phyloP scores from a whole-genome alignment of 2,888 invertebrate species.

The Suillia variegata region DNA sequence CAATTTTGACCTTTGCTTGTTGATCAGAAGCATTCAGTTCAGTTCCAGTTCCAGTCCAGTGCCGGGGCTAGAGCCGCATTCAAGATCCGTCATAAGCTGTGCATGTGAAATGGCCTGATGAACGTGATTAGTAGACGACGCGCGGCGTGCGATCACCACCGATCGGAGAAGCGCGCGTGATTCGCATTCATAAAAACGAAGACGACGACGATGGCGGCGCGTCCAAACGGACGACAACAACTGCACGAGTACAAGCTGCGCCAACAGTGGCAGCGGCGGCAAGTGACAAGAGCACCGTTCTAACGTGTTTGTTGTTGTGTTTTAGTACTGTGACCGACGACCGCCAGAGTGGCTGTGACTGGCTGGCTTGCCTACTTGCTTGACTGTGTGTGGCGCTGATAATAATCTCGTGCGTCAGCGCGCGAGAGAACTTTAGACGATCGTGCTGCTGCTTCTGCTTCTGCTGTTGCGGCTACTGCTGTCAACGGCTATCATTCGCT shows the following conservation, averaged over 20 bases:
- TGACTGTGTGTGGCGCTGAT: constrained; percentile 29
- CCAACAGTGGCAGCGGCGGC: constrained; percentile 25
- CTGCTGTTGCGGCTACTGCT: constrained; percentile 18
- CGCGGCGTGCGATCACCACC: constrained; percentile 34
- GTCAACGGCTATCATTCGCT: constrained; percentile 3
- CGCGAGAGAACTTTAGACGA: constrained; percentile 35
- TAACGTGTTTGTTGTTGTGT: too few relatives aligned
- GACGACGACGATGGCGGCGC: constrained; percentile 31
- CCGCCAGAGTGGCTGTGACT: too few relatives aligned
- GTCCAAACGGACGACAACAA: too few relatives aligned
- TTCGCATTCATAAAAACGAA: background rate
- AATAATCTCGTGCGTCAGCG: constrained; percentile 52
- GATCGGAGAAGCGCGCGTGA: constrained; percentile 10
- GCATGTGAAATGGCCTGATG: background rate
- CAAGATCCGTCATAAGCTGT: too few relatives aligned
- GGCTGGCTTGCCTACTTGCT: too few relatives aligned
- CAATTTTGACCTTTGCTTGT: too few relatives aligned
- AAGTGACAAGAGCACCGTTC: background rate
- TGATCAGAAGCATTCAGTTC: too few relatives aligned
- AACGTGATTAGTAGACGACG: too few relatives aligned
- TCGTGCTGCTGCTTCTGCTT: constrained; percentile 10
- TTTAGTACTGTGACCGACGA: background rate
- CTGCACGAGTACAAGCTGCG: constrained; percentile 4
- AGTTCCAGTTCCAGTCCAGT: too few relatives aligned
- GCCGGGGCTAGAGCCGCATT: too few relatives aligned